phyloP scores from a whole-genome alignment of 1,140 invertebrate genomes.

The Aphelinus atriplicis region DNA sequence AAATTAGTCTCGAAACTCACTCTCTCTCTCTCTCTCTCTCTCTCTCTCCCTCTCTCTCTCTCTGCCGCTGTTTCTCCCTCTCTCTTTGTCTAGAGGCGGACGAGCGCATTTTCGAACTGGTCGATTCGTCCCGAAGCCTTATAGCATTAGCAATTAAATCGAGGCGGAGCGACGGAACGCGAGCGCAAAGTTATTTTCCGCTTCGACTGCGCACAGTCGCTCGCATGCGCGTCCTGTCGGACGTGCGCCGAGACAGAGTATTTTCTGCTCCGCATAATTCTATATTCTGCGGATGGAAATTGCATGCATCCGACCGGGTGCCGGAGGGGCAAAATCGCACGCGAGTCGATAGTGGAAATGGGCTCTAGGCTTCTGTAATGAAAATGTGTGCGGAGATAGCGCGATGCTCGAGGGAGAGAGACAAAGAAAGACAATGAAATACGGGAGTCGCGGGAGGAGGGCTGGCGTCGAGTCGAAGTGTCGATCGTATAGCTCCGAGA shows the following conservation, averaged over 20 bases:
- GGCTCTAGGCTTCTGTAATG: background rate
- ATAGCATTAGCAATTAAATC: slow-evolving; percentile 20
- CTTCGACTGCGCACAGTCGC: background rate
- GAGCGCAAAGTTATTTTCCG: slow-evolving; percentile 6
- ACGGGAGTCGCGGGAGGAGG: too few species aligned
- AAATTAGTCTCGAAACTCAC: slow-evolving; percentile 15
- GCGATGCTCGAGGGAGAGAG: background rate
- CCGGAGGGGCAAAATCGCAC: too few species aligned
- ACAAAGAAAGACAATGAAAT: too few species aligned
- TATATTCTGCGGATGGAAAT: slow-evolving; percentile 3
- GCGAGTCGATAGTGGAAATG: slow-evolving; percentile 3
- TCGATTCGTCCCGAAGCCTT: background rate
- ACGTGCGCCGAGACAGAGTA: background rate
- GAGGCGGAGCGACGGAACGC: background rate
- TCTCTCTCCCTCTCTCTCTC: too few species aligned
- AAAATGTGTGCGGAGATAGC: background rate
- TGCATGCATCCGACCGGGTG: too few species aligned
- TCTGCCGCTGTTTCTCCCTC: too few species aligned
- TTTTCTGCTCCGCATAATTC: slow-evolving; percentile 18
- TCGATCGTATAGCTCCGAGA: too few species aligned
- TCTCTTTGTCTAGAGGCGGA: background rate
- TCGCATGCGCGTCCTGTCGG: background rate
- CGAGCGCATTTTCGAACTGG: background rate
- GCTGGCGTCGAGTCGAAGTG: too few species aligned
- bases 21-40: too few species aligned